Conservation (phyloP, 2,113 vertebrate genomes). For the Ochotona princeps region DNA sequence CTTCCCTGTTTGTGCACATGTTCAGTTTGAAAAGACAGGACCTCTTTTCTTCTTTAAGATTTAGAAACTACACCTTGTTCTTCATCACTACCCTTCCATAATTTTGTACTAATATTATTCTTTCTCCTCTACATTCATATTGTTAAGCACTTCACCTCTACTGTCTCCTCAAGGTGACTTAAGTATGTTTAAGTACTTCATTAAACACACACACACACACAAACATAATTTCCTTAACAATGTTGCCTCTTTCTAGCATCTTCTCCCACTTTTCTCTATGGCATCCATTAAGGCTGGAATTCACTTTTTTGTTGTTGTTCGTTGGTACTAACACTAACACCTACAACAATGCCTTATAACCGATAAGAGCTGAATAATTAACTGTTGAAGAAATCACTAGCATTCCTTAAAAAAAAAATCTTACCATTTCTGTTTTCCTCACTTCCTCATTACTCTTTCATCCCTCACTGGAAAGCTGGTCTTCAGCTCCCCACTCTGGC, state of each 20-base stretch:
- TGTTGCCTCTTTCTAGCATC: background rate
- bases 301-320: background rate
- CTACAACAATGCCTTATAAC: background rate
- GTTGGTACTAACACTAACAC: background rate
- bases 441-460: background rate
- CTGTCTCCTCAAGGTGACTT: background rate
- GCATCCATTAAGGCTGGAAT: background rate
- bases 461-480: background rate
- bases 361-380: background rate
- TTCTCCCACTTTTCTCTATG: background rate
- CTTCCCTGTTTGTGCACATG: background rate
- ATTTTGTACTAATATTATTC: conserved; percentile 26
- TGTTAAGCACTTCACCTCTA: conserved; percentile 6
- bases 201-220: background rate
- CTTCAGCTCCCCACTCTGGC: background rate
- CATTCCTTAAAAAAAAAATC: background rate
- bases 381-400: background rate
- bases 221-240: background rate
- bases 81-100: background rate
- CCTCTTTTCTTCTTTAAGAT: background rate
- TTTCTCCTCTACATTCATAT: background rate
- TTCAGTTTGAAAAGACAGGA: background rate
- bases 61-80: background rate
- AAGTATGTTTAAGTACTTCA: background rate
- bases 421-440: too few species aligned